A percentile compares a stretch with the other conserved stretches of the same genome.
Conservation (phyloP, 1,140 invertebrate genomes). For the Leptopilina boulardi region DNA sequence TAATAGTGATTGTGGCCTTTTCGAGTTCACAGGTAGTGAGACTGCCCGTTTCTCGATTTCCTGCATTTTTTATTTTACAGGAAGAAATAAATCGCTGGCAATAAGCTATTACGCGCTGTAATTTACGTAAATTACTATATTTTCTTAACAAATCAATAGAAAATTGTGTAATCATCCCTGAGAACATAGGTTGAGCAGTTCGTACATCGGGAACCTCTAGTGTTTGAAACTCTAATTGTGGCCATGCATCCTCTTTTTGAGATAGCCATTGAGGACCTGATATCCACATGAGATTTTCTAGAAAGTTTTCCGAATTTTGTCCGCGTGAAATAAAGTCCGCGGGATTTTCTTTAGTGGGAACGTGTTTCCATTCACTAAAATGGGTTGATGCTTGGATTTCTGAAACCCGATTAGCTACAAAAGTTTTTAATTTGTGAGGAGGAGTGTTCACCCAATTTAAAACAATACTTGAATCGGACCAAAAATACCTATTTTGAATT, state of each 20-base stretch:
- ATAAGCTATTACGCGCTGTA: no score
- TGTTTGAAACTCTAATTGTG: not conserved
- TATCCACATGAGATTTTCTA: not conserved
- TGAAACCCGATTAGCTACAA: conserved; percentile 67
- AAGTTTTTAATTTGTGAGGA: conserved; percentile 60
- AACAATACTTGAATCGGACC: conserved; percentile 48
- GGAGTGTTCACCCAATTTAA: conserved; percentile 51
- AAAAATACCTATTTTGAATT: not conserved
- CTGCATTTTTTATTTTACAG: no score
- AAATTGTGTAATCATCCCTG: no score
- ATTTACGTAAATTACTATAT: no score
- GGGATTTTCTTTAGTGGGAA: conserved; percentile 60
- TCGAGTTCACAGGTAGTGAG: no score
- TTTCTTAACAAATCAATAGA: no score
- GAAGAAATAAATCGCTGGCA: no score
- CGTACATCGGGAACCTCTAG: no score
- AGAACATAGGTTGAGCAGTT: no score
- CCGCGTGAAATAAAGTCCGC: conserved; percentile 63
- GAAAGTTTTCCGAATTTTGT: not conserved
- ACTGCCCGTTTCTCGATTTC: no score
- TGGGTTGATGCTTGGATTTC: conserved; percentile 32
- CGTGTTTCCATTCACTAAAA: conserved; percentile 56
- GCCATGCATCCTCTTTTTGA: not conserved
- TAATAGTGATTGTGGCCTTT: no score
- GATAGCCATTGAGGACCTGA: not conserved